phyloP scores from a whole-genome alignment of 2,797 vertebrate genomes.

The Trichosurus vulpecula region DNA sequence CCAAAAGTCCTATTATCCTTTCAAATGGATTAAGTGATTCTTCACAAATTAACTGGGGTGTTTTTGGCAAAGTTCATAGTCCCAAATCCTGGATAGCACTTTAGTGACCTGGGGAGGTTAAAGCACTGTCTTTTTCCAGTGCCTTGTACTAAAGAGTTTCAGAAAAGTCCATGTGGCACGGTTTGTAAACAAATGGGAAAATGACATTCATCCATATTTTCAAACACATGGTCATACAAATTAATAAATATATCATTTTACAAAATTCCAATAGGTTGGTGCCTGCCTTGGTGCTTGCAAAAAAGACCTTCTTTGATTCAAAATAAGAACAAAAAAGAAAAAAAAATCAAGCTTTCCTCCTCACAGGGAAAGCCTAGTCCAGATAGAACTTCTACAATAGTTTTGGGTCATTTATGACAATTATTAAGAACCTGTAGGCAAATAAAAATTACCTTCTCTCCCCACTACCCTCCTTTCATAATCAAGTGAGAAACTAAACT shows the following conservation, averaged over 20 bases:
- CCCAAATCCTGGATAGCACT: neutral
- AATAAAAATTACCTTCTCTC: neutral
- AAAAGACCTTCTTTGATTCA: neutral
- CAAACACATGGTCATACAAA: neutral
- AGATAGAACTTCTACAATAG: neutral
- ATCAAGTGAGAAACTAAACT: neutral
- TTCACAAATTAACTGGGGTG: neutral
- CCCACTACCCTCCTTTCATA: neutral
- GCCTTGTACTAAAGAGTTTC: neutral
- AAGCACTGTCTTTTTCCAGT: neutral
- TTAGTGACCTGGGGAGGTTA: neutral
- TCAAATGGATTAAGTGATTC: neutral
- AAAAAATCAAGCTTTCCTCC: neutral
- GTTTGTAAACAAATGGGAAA: neutral
- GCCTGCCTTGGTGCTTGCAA: neutral
- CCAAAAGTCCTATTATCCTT: neutral
- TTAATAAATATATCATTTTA: neutral
- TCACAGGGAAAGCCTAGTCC: neutral
- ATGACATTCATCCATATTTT: neutral
- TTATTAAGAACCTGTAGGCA: neutral
- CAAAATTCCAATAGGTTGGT: neutral
- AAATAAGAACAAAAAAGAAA: neutral
- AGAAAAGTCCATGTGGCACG: neutral
- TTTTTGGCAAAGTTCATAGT: neutral
- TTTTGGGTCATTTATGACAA: neutral